These are phyloP conservation scores for Setophaga kirtlandii DNA, from an alignment of 2,113 vertebrate genomes.

Conservation along the genomic window DNA sequence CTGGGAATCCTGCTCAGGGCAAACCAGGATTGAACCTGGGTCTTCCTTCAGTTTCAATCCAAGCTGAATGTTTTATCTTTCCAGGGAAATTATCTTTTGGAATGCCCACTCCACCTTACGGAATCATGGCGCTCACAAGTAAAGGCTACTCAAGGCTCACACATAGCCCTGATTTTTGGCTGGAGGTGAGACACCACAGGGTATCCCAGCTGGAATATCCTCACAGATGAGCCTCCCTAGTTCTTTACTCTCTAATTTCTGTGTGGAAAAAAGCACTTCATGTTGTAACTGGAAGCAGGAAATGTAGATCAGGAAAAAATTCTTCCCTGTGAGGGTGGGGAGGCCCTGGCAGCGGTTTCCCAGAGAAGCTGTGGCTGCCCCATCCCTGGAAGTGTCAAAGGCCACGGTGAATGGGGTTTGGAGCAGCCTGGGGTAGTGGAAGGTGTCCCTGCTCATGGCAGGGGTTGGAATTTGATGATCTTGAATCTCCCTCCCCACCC, in stretches of 20 bases:
- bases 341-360: accelerated
- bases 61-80: neutral
- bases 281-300: neutral
- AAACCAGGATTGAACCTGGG: neutral
- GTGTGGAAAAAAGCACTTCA: neutral
- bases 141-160: neutral
- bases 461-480: neutral
- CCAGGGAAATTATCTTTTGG: neutral
- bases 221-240: neutral
- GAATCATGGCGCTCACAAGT: accelerated
- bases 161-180: accelerated
- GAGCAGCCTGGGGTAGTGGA: accelerated
- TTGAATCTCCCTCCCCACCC: neutral
- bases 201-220: neutral
- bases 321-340: neutral
- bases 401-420: accelerated
- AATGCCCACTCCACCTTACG: neutral
- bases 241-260: neutral
- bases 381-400: neutral
- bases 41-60: neutral
- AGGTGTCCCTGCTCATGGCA: accelerated
- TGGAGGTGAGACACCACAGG: neutral
- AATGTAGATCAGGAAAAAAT: neutral
- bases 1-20: neutral
- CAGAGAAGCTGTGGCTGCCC: neutral